phyloP scores from a whole-genome alignment of 2,113 vertebrate genomes.

The Amphiprion ocellaris region DNA sequence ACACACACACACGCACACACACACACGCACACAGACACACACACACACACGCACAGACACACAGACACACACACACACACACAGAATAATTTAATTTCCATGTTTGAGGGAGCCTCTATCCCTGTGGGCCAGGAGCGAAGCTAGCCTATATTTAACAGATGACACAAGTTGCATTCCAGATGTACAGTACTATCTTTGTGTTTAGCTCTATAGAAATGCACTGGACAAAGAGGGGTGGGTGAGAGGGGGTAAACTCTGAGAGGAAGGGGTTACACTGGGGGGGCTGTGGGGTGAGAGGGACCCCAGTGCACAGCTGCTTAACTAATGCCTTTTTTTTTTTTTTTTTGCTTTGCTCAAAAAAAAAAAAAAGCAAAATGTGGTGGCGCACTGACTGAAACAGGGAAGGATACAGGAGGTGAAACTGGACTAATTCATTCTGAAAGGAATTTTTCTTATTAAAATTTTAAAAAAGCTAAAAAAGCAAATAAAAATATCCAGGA shows the following conservation, averaged over 20 bases:
- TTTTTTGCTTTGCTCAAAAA: slow-evolving; percentile 41
- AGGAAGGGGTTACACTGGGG: slow-evolving; percentile 62
- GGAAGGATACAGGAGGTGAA: slow-evolving; percentile 54
- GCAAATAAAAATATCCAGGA: slow-evolving; percentile 3
- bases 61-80: background rate
- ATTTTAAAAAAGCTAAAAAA: background rate
- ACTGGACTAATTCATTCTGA: slow-evolving; percentile 49
- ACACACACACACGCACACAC: no score
- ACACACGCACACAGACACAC: no score
- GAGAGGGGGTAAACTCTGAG: slow-evolving; percentile 35
- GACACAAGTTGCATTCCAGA: slow-evolving; percentile 87
- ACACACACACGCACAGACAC: slow-evolving; percentile 19
- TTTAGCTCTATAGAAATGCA: slow-evolving; percentile 83
- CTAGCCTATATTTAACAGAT: slow-evolving; percentile 84
- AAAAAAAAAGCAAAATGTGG: slow-evolving; percentile 62
- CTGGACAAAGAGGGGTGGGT: slow-evolving; percentile 57
- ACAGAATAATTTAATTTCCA: slow-evolving; percentile 80
- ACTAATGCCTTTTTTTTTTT: slow-evolving; percentile 73
- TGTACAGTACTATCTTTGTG: slow-evolving; percentile 87
- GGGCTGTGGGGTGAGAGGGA: slow-evolving; percentile 50
- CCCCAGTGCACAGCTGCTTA: slow-evolving; percentile 85
- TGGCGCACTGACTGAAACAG: slow-evolving; percentile 56
- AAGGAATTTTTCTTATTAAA: slow-evolving; percentile 39
- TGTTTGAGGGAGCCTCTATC: slow-evolving; percentile 75
- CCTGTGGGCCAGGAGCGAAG: slow-evolving; percentile 67